phyloP scores from a whole-genome alignment of 1,140 invertebrate genomes.

The Penaeus japonicus region DNA sequence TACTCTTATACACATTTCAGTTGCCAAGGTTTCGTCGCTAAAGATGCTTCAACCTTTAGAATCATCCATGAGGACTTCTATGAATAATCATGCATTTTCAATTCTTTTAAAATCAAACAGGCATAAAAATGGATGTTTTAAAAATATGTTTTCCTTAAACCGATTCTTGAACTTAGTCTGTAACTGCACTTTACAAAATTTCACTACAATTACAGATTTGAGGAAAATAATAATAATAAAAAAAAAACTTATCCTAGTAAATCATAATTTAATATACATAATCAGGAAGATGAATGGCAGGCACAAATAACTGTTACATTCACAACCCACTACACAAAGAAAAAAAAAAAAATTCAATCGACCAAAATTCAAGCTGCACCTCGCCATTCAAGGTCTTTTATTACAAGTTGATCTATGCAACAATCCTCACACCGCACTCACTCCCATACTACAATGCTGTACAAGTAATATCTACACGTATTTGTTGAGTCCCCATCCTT shows the following conservation, averaged over 20 bases:
- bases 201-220: background rate
- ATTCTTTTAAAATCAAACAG: background rate
- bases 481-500: background rate
- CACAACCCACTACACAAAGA: background rate
- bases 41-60: slow-evolving; percentile 10
- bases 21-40: background rate
- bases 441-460: slow-evolving; percentile 31
- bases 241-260: slow-evolving; percentile 18
- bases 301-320: slow-evolving; percentile 29
- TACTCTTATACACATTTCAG: slow-evolving; percentile 36
- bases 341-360: too few species aligned
- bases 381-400: slow-evolving; percentile 20
- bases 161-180: too few species aligned
- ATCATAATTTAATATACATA: slow-evolving; percentile 20
- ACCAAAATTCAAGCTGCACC: slow-evolving; percentile 12
- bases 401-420: background rate
- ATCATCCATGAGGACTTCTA: background rate
- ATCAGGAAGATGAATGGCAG: slow-evolving; percentile 1
- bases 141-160: too few species aligned
- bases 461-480: slow-evolving; percentile 45
- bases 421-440: slow-evolving; percentile 18
- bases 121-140: too few species aligned
- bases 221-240: background rate
- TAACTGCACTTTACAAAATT: background rate
- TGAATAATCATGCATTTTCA: background rate